Base-by-base conservation (phyloP, 2,797 vertebrate species). In the Syndactyla subalaris region DNA sequence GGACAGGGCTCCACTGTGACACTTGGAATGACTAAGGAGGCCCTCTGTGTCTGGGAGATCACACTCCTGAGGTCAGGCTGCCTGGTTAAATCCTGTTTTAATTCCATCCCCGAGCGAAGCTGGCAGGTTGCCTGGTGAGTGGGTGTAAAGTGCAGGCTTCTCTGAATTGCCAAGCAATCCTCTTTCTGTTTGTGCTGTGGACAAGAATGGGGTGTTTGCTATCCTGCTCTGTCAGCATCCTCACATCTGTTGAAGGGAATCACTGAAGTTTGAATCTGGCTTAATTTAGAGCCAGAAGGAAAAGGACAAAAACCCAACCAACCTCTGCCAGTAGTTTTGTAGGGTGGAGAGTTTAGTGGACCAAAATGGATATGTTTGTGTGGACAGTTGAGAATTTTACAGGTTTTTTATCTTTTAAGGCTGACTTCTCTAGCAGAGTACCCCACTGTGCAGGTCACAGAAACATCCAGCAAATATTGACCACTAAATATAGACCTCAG, bases 401-500 rank as follows among this genome's bases (percentile, higher is more conserved):
- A n/a, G 63, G 16, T 29, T 51, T 70, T 30, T 39, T 41, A 62
- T 85, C 1, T 11, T 6, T 63, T 77, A 75, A 51, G 38, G 14
- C 73, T 66, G n/a, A 46, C 62, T 91, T 88, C 17, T 2, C 62
- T 66, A 41, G 43, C 45, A 32, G n/a, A 45, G 76, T 74, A 67
- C n/a, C 49, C 29, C 24, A 38, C 74, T 18, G 67, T 88, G 58
- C 91, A 79, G 89, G 67, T 86, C 74, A 68, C 49, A 85, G 90
- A 92, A 91, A 71, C 79, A 46, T 88, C 85, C 55, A 91, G 91
- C 92, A 88, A 88, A 89, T 90, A 80, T 6, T 96, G 91, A 85
- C 95, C 95, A 95, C 95, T 95, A 95, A 97, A 88, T 88, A 93
- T 55, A 96, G 86, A 74, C 73, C 27, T 85, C 13, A 6, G 68